A percentile compares a stretch with the other conserved stretches of the same genome.
Evolutionary conservation across 1,140 invertebrate genomes (phyloP).

Genomic region (Sycophila sp.): DNA sequence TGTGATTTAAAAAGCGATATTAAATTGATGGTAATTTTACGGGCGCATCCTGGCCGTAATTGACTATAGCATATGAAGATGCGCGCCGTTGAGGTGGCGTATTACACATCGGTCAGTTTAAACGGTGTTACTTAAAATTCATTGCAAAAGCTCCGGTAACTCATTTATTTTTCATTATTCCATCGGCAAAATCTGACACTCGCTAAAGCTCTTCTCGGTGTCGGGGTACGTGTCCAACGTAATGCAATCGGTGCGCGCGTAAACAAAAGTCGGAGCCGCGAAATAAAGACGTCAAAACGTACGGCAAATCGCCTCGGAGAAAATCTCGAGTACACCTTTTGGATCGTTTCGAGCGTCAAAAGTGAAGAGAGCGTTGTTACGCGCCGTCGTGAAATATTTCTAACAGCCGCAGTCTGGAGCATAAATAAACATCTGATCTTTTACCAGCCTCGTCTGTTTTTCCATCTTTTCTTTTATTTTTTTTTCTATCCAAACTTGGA

Average conservation of each 20-base stretch:
- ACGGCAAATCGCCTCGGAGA: neutral
- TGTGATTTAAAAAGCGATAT: too few species aligned
- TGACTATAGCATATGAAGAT: too few species aligned
- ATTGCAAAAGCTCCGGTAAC: slow-evolving; percentile 6
- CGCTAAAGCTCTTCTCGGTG: too few species aligned
- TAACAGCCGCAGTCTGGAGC: too few species aligned
- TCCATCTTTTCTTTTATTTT: too few species aligned
- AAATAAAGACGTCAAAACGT: slow-evolving; percentile 16
- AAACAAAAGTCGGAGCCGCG: neutral
- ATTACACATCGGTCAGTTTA: neutral
- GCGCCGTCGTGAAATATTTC: neutral
- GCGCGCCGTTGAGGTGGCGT: neutral
- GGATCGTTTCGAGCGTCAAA: neutral
- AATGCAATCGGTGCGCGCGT: neutral
- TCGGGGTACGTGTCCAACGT: too few species aligned
- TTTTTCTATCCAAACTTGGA: too few species aligned
- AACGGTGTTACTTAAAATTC: slow-evolving; percentile 1
- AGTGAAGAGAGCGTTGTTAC: neutral
- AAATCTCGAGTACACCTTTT: neutral
- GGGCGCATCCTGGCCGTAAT: too few species aligned
- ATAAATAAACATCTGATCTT: too few species aligned
- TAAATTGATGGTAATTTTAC: too few species aligned
- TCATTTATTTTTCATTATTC: neutral
- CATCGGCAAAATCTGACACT: neutral
- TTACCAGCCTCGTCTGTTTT: too few species aligned